Conservation (phyloP, 1,140 invertebrate genomes). For the Branchinecta lynchi region DNA sequence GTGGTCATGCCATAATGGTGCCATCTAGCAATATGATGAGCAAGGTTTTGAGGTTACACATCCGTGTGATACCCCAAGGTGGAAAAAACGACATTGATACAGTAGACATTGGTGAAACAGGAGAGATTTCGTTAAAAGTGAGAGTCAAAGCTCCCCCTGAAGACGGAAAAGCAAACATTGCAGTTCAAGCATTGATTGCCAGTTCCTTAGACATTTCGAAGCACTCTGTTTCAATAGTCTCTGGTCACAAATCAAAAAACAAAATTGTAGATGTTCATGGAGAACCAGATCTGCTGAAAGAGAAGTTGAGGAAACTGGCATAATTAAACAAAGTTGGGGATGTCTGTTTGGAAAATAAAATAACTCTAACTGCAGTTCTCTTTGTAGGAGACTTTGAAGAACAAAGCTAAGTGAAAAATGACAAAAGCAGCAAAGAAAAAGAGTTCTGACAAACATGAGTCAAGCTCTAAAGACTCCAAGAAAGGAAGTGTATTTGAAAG, state of each 20-base stretch:
- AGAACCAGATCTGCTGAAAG: background rate
- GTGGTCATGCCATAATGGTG: too few species aligned
- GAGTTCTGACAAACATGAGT: slow-evolving; percentile 3
- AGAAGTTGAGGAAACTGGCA: too few species aligned
- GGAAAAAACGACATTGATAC: background rate
- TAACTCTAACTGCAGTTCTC: too few species aligned
- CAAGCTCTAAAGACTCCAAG: background rate
- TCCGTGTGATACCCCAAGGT: background rate
- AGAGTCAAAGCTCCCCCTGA: background rate
- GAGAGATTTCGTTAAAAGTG: background rate
- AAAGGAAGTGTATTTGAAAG: slow-evolving; percentile 3
- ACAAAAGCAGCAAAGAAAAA: background rate
- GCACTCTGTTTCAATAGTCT: background rate
- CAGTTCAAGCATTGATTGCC: background rate
- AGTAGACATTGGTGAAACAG: background rate
- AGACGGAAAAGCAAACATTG: background rate
- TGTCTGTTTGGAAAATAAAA: too few species aligned
- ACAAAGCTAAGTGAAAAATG: background rate
- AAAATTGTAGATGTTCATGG: background rate
- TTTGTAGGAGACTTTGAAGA: too few species aligned
- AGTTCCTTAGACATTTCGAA: background rate
- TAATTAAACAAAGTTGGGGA: too few species aligned
- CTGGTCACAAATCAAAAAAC: background rate
- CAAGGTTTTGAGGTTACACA: background rate
- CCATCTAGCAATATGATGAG: too few species aligned